A percentile compares a stretch with the other conserved stretches of the same genome.
Conservation (phyloP, 2,888 invertebrate species). For the Dorcus hopei region DNA sequence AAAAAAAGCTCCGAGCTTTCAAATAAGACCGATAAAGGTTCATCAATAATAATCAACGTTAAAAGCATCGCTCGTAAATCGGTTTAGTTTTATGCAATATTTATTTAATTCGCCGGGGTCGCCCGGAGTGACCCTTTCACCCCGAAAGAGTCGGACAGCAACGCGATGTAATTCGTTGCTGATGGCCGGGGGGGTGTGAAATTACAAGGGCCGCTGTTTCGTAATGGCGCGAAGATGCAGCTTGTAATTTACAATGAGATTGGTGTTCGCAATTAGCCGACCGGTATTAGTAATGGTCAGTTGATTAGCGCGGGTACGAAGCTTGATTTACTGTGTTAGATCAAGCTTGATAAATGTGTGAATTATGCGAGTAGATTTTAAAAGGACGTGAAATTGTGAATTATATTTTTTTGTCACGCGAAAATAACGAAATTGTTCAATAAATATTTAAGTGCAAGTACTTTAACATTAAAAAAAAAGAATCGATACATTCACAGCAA, state of each 20-base stretch:
- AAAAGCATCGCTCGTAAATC: constrained; percentile 45
- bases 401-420: not conserved
- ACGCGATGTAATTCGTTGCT: not conserved
- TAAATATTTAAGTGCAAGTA: too few relatives aligned
- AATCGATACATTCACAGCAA: too few relatives aligned
- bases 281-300: constrained; percentile 27
- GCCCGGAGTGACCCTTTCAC: constrained; percentile 32
- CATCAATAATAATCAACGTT: constrained; percentile 44
- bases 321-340: constrained; percentile 4
- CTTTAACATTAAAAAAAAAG: too few relatives aligned
- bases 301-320: constrained; percentile 5
- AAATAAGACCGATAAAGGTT: constrained; percentile 16
- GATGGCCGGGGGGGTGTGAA: not conserved
- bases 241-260: constrained; percentile 36
- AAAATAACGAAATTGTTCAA: not conserved
- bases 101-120: constrained; percentile 39
- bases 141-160: constrained; percentile 12
- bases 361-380: too few relatives aligned
- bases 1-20: too few relatives aligned
- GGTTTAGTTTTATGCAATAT: constrained; percentile 46
- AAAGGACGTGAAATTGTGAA: not conserved
- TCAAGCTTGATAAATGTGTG: not conserved
- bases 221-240: constrained; percentile 26
- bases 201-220: constrained; percentile 20
- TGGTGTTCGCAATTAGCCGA: constrained; percentile 33